Percentiles rank a stretch among this genome's conserved stretches.
Evolutionary conservation across 1,140 invertebrate genomes (phyloP).

Genomic region (Macrobrachium rosenbergii): DNA sequence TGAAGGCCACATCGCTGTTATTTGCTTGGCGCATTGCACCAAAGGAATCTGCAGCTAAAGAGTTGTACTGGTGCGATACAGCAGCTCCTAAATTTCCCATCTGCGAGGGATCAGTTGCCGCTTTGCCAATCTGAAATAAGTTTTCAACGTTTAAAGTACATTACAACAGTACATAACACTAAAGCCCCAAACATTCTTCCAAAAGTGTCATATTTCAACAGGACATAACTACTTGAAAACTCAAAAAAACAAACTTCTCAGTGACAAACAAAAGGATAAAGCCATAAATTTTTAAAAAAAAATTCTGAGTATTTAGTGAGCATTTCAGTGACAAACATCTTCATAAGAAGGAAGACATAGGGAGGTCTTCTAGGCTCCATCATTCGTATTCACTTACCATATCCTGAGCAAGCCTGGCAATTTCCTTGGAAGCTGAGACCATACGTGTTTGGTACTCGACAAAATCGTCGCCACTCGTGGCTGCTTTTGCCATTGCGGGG

Average conservation of each 20-base stretch:
- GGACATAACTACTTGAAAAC: too few species aligned
- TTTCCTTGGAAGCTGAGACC: constrained; percentile 94
- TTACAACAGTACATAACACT: too few species aligned
- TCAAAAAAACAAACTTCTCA: too few species aligned
- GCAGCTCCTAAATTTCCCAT: constrained; percentile 86
- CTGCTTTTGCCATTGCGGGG: constrained; percentile 68
- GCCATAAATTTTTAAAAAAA: too few species aligned
- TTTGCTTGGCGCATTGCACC: constrained; percentile 88
- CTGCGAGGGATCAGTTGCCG: constrained; percentile 78
- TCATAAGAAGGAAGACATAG: too few species aligned
- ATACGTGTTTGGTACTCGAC: constrained; percentile 98
- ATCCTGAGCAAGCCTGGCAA: constrained; percentile 91
- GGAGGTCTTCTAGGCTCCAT: too few species aligned
- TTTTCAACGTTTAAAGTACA: too few species aligned
- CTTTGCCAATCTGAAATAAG: constrained; percentile 75
- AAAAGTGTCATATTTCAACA: too few species aligned
- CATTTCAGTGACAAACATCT: too few species aligned
- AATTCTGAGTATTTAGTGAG: too few species aligned
- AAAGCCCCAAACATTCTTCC: too few species aligned
- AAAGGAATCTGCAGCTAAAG: constrained; percentile 88
- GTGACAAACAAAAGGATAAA: too few species aligned
- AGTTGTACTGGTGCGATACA: constrained; percentile 89
- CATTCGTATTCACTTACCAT: constrained; percentile 77
- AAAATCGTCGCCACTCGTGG: constrained; percentile 73
- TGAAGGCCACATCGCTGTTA: constrained; percentile 85